Evolutionary conservation across 1,140 invertebrate genomes (phyloP).

Genomic region (Drosophila mojavensis): DNA sequence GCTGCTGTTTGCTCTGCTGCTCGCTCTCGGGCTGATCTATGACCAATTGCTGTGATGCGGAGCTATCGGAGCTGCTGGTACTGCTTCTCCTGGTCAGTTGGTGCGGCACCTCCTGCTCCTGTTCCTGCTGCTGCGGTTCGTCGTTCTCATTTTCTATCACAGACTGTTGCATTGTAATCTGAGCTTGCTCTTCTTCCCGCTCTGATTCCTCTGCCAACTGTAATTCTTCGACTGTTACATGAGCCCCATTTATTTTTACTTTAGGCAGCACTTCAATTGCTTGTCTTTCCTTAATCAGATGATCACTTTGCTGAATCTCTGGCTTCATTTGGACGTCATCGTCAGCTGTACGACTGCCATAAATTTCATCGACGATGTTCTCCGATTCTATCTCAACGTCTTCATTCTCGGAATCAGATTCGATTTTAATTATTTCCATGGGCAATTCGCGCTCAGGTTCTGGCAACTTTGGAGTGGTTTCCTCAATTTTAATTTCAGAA

Average conservation of each 20-base stretch:
- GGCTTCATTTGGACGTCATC: neutral
- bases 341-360: neutral
- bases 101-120: slow-evolving; percentile 15
- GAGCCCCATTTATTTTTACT: slow-evolving; percentile 61
- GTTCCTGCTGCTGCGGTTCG: slow-evolving; percentile 18
- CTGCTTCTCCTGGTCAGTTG: slow-evolving; percentile 18
- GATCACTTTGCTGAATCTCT: slow-evolving; percentile 6
- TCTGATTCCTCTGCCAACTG: neutral
- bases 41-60: slow-evolving; percentile 68
- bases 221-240: slow-evolving; percentile 16
- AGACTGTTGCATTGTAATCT: slow-evolving; percentile 46
- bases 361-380: neutral
- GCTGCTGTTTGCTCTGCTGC: slow-evolving; percentile 29
- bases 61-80: slow-evolving; percentile 60
- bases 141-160: slow-evolving; percentile 59
- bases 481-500: slow-evolving; percentile 20
- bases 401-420: slow-evolving; percentile 52
- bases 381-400: neutral
- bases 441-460: slow-evolving; percentile 11
- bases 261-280: slow-evolving; percentile 25
- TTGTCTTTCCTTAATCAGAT: slow-evolving; percentile 7
- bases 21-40: slow-evolving; percentile 73
- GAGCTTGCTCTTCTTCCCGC: neutral
- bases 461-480: slow-evolving; percentile 2
- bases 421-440: slow-evolving; percentile 44